These are phyloP conservation scores for Chelonoidis abingdonii DNA, from an alignment of 2,113 vertebrate genomes.

Conservation along the genomic window DNA sequence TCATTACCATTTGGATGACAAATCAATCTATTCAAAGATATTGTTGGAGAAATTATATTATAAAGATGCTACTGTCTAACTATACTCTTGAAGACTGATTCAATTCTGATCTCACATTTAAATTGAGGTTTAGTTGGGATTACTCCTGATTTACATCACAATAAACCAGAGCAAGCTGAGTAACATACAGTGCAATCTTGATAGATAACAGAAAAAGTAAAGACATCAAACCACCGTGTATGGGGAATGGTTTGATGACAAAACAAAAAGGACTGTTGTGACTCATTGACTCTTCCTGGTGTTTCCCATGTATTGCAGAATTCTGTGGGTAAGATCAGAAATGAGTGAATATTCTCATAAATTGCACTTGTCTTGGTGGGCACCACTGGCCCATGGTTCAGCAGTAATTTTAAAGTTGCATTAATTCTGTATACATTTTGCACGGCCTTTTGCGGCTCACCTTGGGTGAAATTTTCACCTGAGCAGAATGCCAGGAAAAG, in stretches of 20 bases:
- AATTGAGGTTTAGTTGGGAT: background rate
- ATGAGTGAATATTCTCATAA: background rate
- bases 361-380: background rate
- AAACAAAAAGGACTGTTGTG: background rate
- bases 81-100: background rate
- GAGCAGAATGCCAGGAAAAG: background rate
- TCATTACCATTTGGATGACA: background rate
- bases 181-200: background rate
- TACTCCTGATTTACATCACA: background rate
- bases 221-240: background rate
- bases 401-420: background rate
- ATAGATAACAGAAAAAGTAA: background rate
- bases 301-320: background rate
- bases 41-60: constrained; percentile 25
- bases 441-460: background rate
- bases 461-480: background rate
- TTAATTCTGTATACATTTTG: background rate
- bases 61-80: background rate
- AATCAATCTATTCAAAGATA: background rate
- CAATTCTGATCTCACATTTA: background rate
- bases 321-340: background rate
- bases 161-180: background rate
- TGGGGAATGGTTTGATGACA: background rate
- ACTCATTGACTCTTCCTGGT: background rate
- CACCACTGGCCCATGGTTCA: background rate